Conservation (phyloP, 2,113 vertebrate species). For the Eidolon helvum region DNA sequence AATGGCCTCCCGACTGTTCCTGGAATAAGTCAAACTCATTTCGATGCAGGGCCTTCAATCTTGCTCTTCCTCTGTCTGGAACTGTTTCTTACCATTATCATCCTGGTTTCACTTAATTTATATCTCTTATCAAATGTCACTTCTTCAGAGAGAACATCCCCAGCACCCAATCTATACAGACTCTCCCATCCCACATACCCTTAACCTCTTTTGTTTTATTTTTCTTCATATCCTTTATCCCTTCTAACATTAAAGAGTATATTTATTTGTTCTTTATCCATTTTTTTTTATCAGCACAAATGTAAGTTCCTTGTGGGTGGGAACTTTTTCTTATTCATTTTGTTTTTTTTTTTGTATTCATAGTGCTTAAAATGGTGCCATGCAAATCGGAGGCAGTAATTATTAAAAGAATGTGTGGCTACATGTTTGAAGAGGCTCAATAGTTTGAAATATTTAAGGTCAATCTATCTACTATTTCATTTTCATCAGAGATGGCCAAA, state of each 20-base stretch:
- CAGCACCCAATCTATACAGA: neutral
- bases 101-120: neutral
- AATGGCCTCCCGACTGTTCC: neutral
- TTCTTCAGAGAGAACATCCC: neutral
- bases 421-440: neutral
- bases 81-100: neutral
- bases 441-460: neutral
- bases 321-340: neutral
- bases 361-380: neutral
- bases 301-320: neutral
- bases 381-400: neutral
- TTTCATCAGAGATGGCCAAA: neutral
- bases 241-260: neutral
- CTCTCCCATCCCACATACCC: neutral
- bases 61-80: neutral
- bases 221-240: neutral
- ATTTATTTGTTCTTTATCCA: neutral
- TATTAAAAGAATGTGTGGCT: neutral
- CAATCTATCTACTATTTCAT: neutral
- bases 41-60: neutral
- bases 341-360: neutral
- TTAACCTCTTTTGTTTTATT: neutral
- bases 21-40: too few relatives aligned
- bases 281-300: neutral
- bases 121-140: neutral